Evolutionary conservation across 2,797 vertebrate species (phyloP), one percentile per base, ranked within the genome.

Genomic region (Malurus splendens): DNA sequence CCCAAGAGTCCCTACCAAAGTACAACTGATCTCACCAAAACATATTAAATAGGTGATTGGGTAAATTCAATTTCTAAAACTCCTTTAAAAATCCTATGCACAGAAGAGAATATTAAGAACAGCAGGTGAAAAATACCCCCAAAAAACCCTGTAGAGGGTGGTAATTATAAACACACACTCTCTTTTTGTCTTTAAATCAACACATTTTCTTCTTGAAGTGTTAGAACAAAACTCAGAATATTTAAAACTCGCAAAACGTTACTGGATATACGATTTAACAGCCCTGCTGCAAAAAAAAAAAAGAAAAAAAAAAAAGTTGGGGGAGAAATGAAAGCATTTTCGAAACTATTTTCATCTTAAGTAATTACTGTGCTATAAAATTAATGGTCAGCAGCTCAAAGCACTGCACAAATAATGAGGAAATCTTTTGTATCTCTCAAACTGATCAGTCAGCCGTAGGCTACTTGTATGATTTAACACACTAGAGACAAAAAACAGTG

Each of bases 401-500:
- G 48, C 18, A 4, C 36, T 33, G 36, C 45, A 83, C 41, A 66
- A 77, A 79, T 54, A 68, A 87, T 8, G 23, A 80, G 44, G 62
- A 78, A 86, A 82, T 32, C 47, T 30, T 83, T 20, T 39, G 59
- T 41, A 68, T 54, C n/a, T 67, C 78, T 78, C 66, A 76, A 81
- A 75, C 5, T 50, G 68, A 4, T 41, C 76, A 77, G 60, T 47
- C 82, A 72, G 82, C 54, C 2, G 0, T 14, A 30, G 36, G 41
- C 38, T 74, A 65, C 45, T 33, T 27, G 38, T 24, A 55, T 22
- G 24, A 82, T 54, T 88, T 81, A 30, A 81, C 3, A 80, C 18
- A 56, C 32, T 27, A 67, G 38, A 83, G 86, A 86, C 82, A 83
- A 80, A 79, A 84, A 44, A 5, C 1, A 62, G 62, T 45, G 56